Conservation (phyloP, 2,113 vertebrate species). For the Malurus elegans region DNA sequence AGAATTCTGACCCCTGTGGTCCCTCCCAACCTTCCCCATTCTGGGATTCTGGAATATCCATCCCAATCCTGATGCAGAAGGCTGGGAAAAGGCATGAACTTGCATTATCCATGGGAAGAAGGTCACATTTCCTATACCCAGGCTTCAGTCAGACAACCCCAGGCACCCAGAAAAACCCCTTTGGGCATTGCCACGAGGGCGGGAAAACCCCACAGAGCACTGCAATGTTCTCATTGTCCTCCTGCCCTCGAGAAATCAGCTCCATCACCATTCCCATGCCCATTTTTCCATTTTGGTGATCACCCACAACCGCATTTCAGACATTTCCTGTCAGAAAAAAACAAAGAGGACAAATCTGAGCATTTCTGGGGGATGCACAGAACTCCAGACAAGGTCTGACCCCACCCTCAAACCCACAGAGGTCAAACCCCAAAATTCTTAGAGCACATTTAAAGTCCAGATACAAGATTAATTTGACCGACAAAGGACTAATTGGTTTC, state of each 20-base stretch:
- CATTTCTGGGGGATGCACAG: fast-evolving
- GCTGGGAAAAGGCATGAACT: background rate
- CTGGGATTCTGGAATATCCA: background rate
- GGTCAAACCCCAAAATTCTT: conserved; percentile 30
- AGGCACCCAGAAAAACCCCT: background rate
- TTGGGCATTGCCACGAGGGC: background rate
- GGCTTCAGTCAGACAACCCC: background rate
- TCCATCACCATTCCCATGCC: background rate
- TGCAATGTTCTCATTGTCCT: background rate
- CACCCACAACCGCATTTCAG: background rate
- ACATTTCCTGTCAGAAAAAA: background rate
- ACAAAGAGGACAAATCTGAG: background rate
- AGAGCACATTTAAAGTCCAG: conserved; percentile 21
- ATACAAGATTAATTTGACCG: conserved; percentile 36
- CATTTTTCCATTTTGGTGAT: background rate
- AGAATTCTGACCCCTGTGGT: background rate
- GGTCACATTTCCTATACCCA: background rate
- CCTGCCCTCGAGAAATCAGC: background rate
- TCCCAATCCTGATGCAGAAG: background rate
- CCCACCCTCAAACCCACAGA: background rate
- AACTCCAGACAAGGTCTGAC: background rate
- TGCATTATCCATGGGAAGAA: background rate
- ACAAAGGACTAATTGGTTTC: conserved; percentile 53
- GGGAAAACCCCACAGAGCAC: background rate
- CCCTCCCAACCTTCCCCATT: background rate